A percentile compares a stretch with the other conserved stretches of the same genome.
phyloP scores from a whole-genome alignment of 1,140 invertebrate species.

The Grapholita molesta region DNA sequence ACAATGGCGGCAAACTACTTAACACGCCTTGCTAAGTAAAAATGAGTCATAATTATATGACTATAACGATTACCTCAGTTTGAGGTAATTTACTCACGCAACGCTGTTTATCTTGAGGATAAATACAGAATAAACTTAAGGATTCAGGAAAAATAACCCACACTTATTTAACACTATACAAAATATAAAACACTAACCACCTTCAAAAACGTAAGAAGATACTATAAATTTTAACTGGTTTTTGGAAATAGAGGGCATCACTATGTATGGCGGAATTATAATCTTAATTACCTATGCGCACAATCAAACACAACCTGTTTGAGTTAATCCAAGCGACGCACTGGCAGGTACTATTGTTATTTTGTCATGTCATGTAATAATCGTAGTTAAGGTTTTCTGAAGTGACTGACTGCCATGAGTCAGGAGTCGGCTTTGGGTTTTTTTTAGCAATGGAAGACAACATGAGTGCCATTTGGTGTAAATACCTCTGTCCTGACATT shows the following conservation, averaged over 20 bases:
- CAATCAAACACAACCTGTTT: neutral
- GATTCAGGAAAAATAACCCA: neutral
- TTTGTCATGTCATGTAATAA: neutral
- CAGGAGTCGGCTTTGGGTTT: neutral
- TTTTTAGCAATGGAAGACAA: neutral
- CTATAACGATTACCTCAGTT: neutral
- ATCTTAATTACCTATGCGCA: neutral
- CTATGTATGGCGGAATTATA: neutral
- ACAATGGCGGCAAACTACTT: neutral
- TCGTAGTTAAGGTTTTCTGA: neutral
- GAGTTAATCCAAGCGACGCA: neutral
- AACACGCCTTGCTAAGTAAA: neutral
- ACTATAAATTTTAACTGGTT: neutral
- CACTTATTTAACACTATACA: neutral
- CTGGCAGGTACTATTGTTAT: neutral
- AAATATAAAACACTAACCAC: neutral
- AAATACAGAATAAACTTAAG: conserved; percentile 1
- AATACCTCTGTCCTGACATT: neutral
- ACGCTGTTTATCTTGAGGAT: neutral
- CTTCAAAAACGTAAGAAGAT: neutral
- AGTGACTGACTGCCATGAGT: neutral
- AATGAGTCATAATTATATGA: neutral
- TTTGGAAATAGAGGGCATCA: neutral
- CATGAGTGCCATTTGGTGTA: neutral
- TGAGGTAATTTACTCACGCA: neutral